These are phyloP conservation scores for Portevinia maculata DNA, from an alignment of 2,888 invertebrate genomes.

Conservation along the genomic window DNA sequence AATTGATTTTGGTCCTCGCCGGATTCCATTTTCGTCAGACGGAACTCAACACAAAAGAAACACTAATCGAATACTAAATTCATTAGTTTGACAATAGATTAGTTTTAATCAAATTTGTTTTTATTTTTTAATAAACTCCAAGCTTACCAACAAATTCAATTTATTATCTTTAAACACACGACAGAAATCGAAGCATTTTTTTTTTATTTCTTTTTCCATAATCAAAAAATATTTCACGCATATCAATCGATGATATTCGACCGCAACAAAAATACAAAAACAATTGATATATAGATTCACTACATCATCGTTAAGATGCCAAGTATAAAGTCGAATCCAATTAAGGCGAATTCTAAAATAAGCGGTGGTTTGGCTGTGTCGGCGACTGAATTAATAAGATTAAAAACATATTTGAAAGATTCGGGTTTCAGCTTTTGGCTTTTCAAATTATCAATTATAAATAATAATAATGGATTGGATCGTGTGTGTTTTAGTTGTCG, in stretches of 20 bases:
- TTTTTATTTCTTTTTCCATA: constrained; percentile 1
- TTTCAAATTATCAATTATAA: constrained; percentile 37
- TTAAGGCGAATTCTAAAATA: constrained; percentile 37
- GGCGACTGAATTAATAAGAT: constrained; percentile 54
- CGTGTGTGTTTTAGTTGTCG: constrained; percentile 32
- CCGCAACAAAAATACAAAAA: constrained; percentile 26
- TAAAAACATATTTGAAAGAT: constrained; percentile 46
- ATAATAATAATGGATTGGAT: constrained; percentile 44
- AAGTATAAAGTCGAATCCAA: constrained; percentile 14
- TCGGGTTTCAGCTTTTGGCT: constrained; percentile 10
- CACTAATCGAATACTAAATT: constrained; percentile 67
- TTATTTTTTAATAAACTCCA: constrained; percentile 4
- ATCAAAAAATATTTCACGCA: constrained; percentile 58
- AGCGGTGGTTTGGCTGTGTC: constrained; percentile 26
- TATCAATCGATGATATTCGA: constrained; percentile 64
- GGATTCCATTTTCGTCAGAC: constrained; percentile 37
- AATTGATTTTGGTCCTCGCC: constrained; percentile 40
- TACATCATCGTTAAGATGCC: constrained; percentile 16
- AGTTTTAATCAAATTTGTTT: constrained; percentile 31
- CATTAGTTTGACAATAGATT: constrained; percentile 67
- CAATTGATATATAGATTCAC: constrained; percentile 64
- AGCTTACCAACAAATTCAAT: constrained; percentile 22
- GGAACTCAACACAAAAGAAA: constrained; percentile 53
- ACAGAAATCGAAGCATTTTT: constrained; percentile 56
- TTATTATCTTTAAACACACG: constrained; percentile 60